phyloP scores from a whole-genome alignment of 2,888 invertebrate species.

The Synergus japonicus region DNA sequence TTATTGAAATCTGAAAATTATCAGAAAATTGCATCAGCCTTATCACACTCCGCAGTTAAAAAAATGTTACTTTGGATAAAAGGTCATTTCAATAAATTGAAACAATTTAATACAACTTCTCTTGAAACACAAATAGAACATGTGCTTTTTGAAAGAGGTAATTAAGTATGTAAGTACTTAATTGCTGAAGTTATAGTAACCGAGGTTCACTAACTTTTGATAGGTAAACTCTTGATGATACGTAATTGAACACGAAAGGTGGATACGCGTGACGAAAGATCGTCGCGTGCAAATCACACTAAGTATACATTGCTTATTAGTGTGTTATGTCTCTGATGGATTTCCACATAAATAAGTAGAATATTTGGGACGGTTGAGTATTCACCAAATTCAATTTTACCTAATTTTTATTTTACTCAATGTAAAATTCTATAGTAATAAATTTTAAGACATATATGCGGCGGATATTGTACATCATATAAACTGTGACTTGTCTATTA shows the following conservation, averaged over 20 bases:
- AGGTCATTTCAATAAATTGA: not conserved
- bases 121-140: not conserved
- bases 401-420: no score
- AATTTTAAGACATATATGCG: no score
- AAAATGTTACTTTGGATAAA: not conserved
- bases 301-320: not conserved
- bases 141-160: not conserved
- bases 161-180: slow-evolving; percentile 25
- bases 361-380: not conserved
- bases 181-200: not conserved
- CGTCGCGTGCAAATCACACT: slow-evolving; percentile 3
- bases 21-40: not conserved
- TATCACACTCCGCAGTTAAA: not conserved
- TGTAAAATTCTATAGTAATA: no score
- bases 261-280: slow-evolving; percentile 42
- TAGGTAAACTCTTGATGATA: slow-evolving; percentile 24
- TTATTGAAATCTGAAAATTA: not conserved
- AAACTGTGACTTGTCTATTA: not conserved
- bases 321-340: not conserved
- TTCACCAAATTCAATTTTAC: no score
- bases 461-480: no score
- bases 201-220: not conserved
- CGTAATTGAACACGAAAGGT: slow-evolving; percentile 23
- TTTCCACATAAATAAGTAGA: not conserved
- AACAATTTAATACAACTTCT: not conserved